Conservation (phyloP, 2,888 invertebrate genomes). For the Omphaloscelis lunosa region DNA sequence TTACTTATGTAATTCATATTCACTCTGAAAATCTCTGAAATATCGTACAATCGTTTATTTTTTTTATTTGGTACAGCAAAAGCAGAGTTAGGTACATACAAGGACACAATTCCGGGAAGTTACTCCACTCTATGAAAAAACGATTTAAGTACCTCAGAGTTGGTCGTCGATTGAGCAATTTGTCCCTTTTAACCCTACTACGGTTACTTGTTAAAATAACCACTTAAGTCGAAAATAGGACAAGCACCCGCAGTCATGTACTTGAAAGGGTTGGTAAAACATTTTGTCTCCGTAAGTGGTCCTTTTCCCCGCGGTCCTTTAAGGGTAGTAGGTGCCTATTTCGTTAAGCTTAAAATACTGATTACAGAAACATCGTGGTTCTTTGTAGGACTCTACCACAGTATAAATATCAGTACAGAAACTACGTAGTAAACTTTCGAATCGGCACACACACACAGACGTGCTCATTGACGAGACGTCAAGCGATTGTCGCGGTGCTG, state of each 20-base stretch:
- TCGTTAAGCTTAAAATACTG: not conserved
- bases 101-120: not conserved
- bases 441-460: too few relatives aligned
- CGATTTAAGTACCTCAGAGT: not conserved
- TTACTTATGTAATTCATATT: not conserved
- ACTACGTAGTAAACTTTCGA: too few relatives aligned
- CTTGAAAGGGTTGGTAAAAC: slow-evolving; percentile 4
- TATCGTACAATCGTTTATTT: not conserved
- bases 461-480: too few relatives aligned
- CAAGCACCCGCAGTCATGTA: not conserved
- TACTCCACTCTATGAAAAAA: not conserved
- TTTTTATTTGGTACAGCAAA: not conserved
- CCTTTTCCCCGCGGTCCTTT: not conserved
- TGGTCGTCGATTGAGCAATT: not conserved
- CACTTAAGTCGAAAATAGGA: not conserved
- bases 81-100: not conserved
- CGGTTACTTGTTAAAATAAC: slow-evolving; percentile 1
- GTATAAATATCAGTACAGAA: too few relatives aligned
- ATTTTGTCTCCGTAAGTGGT: slow-evolving; percentile 1
- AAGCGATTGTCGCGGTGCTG: too few relatives aligned
- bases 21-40: not conserved
- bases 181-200: not conserved
- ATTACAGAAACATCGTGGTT: not conserved
- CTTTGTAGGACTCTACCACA: too few relatives aligned
- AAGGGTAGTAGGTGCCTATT: not conserved